A percentile compares a stretch with the other conserved stretches of the same genome.
Evolutionary conservation across 2,888 invertebrate species (phyloP).

Genomic region (Danaus chrysippus): DNA sequence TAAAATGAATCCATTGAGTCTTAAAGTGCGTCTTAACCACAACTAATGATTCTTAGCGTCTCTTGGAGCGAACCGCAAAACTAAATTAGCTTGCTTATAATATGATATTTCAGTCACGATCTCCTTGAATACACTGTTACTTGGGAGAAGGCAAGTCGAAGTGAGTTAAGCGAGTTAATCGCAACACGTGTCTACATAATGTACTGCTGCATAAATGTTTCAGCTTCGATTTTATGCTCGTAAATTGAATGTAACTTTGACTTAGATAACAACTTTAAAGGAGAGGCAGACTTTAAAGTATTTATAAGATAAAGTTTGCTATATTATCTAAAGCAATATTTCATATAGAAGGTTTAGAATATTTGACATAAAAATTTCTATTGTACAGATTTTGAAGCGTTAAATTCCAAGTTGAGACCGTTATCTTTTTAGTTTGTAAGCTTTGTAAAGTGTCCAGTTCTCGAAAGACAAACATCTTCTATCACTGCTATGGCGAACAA

Average conservation of each 20-base stretch:
- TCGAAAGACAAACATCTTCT: slow-evolving; percentile 29
- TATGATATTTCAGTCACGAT: slow-evolving; percentile 65
- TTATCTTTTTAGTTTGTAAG: slow-evolving; percentile 18
- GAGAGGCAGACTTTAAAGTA: not conserved
- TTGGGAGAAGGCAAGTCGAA: slow-evolving; percentile 43
- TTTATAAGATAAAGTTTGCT: not conserved
- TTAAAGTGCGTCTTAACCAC: slow-evolving; percentile 1
- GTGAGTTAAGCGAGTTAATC: slow-evolving; percentile 58
- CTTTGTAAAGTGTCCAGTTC: slow-evolving; percentile 28
- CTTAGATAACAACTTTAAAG: slow-evolving; percentile 8
- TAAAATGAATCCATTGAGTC: not conserved
- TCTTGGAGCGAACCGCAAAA: slow-evolving; percentile 32
- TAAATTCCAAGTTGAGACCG: not conserved
- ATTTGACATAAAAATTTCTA: no score
- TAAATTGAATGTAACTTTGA: slow-evolving; percentile 11
- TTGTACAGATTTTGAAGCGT: not conserved
- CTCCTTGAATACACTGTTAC: slow-evolving; percentile 47
- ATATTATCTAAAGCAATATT: no score
- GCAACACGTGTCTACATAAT: slow-evolving; percentile 56
- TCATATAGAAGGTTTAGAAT: no score
- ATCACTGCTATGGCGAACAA: slow-evolving; percentile 23
- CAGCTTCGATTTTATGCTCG: slow-evolving; percentile 26
- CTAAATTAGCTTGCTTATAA: slow-evolving; percentile 52
- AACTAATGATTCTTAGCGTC: slow-evolving; percentile 15
- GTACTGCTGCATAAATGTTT: slow-evolving; percentile 36